Evolutionary conservation across 2,888 invertebrate genomes (phyloP).

Genomic region (Cyclophora albipunctata): DNA sequence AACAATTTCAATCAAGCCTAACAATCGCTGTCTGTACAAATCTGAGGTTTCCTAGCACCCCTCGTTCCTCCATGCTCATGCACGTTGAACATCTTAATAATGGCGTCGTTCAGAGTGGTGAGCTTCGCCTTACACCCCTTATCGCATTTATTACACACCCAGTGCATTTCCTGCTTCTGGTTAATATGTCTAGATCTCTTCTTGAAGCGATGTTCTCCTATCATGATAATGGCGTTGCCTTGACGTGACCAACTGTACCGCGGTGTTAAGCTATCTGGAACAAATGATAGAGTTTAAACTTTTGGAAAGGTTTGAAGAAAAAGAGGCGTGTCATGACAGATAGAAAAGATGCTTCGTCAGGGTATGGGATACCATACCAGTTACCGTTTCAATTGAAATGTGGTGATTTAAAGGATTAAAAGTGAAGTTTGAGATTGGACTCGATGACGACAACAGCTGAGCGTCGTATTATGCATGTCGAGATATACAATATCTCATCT

Average conservation of each 20-base stretch:
- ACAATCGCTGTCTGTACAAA: too few species aligned
- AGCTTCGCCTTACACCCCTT: conserved; percentile 64
- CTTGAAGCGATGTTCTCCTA: conserved; percentile 63
- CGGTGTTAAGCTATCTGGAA: conserved; percentile 37
- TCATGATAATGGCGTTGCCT: conserved; percentile 61
- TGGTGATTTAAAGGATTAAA: too few species aligned
- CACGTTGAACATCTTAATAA: conserved; percentile 53
- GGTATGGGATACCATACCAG: too few species aligned
- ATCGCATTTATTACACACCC: conserved; percentile 65
- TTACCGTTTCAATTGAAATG: too few species aligned
- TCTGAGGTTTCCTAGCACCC: not conserved
- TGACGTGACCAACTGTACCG: conserved; percentile 62
- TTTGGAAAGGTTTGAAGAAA: too few species aligned
- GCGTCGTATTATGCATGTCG: too few species aligned
- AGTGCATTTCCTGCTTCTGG: conserved; percentile 55
- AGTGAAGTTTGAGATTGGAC: too few species aligned
- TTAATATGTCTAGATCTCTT: conserved; percentile 56
- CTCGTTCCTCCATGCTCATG: conserved; percentile 49
- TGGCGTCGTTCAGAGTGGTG: conserved; percentile 56
- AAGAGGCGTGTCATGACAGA: too few species aligned
- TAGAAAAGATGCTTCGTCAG: too few species aligned
- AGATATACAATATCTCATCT: too few species aligned
- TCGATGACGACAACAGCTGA: too few species aligned
- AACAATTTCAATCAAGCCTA: too few species aligned
- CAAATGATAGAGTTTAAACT: conserved; percentile 1